Evolutionary conservation across 2,888 invertebrate genomes (phyloP).

Genomic region (Tipula confusa): DNA sequence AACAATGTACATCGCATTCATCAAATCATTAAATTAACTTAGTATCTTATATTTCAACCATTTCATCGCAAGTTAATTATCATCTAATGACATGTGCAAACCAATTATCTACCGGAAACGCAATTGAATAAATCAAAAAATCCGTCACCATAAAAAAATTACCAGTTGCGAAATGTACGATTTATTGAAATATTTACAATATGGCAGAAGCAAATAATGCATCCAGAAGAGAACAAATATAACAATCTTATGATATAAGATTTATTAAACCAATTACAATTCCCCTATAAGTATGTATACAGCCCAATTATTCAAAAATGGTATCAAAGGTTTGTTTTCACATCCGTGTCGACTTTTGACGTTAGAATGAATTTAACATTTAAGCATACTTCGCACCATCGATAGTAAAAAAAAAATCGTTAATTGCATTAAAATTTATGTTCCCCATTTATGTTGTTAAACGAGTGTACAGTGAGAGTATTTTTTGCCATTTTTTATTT

Average conservation of each 20-base stretch:
- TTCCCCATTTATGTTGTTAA: neutral
- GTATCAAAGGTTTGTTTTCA: neutral
- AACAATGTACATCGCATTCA: no score
- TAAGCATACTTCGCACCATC: no score
- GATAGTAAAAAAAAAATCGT: neutral
- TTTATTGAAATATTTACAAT: neutral
- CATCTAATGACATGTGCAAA: neutral
- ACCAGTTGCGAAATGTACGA: no score
- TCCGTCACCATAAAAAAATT: neutral
- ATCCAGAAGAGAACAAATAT: neutral
- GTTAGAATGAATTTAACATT: neutral
- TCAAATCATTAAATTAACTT: no score
- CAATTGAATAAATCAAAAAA: neutral
- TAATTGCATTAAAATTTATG: slow-evolving; percentile 9
- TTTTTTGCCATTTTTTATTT: neutral
- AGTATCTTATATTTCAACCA: neutral
- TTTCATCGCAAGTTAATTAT: neutral
- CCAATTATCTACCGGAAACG: neutral
- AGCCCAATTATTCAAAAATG: neutral
- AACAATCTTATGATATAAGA: neutral
- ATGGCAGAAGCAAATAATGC: neutral
- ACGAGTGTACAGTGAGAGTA: neutral
- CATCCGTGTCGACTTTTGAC: neutral
- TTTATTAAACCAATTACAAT: neutral
- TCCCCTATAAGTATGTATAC: neutral